Evolutionary conservation across 2,888 invertebrate genomes (phyloP).

Genomic region (Drosophila multiciliata): DNA sequence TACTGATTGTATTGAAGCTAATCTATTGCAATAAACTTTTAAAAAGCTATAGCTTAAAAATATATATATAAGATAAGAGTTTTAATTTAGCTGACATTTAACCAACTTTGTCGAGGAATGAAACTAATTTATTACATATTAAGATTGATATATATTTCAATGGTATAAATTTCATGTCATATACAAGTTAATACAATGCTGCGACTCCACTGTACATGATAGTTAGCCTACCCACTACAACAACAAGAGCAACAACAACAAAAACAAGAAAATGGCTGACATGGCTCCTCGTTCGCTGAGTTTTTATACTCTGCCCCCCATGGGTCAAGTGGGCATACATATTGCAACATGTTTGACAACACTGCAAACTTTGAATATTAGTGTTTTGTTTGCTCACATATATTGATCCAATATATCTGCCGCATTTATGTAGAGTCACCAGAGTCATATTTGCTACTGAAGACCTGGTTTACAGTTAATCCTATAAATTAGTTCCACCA

Average conservation of each 20-base stretch:
- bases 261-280: conserved; percentile 53
- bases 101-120: neutral
- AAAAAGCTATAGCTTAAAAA: neutral
- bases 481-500: neutral
- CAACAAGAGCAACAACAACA: conserved; percentile 9
- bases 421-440: neutral
- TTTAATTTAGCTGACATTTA: neutral
- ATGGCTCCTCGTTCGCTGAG: conserved; percentile 18
- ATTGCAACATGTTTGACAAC: neutral
- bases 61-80: neutral
- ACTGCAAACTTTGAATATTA: neutral
- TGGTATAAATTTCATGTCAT: no score
- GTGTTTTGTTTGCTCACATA: neutral
- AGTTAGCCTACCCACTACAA: conserved; percentile 35
- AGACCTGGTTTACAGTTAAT: neutral
- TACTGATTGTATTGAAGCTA: neutral
- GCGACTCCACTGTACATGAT: conserved; percentile 41
- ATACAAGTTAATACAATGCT: conserved; percentile 9
- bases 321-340: neutral
- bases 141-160: neutral
- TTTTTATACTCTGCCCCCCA: conserved; percentile 5
- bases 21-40: neutral
- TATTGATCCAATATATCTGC: neutral
- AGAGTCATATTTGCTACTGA: neutral
- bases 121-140: neutral